A percentile compares a stretch with the other conserved stretches of the same genome.
Evolutionary conservation across 2,113 vertebrate genomes (phyloP).

Genomic region (Manacus vitellinus): DNA sequence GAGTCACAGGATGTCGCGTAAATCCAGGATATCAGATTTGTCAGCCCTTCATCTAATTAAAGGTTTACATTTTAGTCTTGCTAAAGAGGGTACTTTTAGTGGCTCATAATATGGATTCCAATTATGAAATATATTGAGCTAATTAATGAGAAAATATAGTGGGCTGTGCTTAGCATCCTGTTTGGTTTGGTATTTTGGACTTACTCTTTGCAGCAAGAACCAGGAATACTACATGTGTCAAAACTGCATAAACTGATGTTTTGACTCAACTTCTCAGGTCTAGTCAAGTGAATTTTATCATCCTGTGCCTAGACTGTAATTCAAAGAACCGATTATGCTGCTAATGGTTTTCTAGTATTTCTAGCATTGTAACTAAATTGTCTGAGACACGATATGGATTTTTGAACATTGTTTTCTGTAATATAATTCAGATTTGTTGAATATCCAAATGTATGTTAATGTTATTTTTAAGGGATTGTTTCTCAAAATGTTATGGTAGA

Average conservation of each 20-base stretch:
- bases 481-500: background rate
- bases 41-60: constrained; percentile 53
- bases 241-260: background rate
- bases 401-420: background rate
- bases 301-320: background rate
- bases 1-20: background rate
- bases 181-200: background rate
- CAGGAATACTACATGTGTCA: background rate
- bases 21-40: constrained; percentile 34
- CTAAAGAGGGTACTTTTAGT: background rate
- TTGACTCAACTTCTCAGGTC: background rate
- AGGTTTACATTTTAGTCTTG: constrained; percentile 43
- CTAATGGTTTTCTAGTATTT: background rate
- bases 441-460: background rate
- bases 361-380: background rate
- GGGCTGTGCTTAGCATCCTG: background rate
- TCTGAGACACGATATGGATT: background rate
- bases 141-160: background rate
- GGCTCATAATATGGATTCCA: background rate
- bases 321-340: background rate
- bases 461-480: background rate
- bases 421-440: background rate
- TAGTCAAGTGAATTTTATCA: background rate
- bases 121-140: constrained; percentile 15
- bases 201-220: background rate